These are phyloP conservation scores for Herpetotheres cachinnans DNA, from an alignment of 2,113 vertebrate species.

Conservation along the genomic window DNA sequence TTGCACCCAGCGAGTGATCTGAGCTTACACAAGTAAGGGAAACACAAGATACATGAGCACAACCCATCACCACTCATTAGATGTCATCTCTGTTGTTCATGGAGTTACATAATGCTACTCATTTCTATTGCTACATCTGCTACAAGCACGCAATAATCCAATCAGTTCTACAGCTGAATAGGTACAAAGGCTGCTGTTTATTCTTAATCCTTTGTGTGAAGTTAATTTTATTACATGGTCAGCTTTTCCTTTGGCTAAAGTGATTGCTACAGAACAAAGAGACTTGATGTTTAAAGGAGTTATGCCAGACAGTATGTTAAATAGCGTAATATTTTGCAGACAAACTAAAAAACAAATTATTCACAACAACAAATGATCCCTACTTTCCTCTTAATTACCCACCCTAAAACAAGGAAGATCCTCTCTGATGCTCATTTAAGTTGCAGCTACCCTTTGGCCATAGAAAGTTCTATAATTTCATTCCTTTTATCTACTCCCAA, in stretches of 20 bases:
- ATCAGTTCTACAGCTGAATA: background rate
- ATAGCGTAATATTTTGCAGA: background rate
- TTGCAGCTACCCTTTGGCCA: background rate
- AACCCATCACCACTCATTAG: background rate
- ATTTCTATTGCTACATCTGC: background rate
- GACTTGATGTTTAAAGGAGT: background rate
- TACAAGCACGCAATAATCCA: background rate
- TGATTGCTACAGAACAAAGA: background rate
- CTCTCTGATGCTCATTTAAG: background rate
- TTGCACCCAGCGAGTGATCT: background rate
- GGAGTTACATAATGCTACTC: background rate
- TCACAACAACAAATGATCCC: background rate
- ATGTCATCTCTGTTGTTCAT: background rate
- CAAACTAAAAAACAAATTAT: background rate
- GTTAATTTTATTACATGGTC: background rate
- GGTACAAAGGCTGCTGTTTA: background rate
- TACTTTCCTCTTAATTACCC: background rate
- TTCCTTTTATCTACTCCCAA: background rate
- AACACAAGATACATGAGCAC: background rate
- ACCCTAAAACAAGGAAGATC: background rate
- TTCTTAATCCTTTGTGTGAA: slow-evolving; percentile 7
- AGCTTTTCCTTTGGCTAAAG: background rate
- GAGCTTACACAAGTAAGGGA: background rate
- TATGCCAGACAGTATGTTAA: background rate
- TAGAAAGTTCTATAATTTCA: background rate